Conservation (phyloP, 2,113 vertebrate species). For the Indicator maculatus region DNA sequence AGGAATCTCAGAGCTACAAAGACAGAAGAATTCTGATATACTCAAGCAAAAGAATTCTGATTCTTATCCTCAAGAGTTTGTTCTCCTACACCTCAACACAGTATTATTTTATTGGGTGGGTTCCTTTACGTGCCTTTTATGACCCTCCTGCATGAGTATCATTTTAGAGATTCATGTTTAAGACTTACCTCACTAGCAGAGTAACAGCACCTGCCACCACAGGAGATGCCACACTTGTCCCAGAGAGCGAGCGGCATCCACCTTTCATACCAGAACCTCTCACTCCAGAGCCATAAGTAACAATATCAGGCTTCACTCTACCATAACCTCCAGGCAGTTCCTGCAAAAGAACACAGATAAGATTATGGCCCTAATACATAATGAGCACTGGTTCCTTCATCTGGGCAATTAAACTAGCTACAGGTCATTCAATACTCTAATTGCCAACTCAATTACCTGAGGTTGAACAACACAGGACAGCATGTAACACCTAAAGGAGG, state of each 20-base stretch:
- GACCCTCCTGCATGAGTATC: neutral
- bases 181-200: constrained; percentile 88
- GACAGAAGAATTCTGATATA: neutral
- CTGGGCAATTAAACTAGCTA: neutral
- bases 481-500: neutral
- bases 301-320: constrained; percentile 94
- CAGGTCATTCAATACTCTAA: neutral
- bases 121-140: neutral
- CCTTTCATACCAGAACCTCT: constrained; percentile 97
- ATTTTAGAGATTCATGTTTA: neutral
- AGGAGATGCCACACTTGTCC: constrained; percentile 97
- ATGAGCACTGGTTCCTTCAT: neutral
- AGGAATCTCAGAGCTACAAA: neutral
- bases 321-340: constrained; percentile 96
- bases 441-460: neutral
- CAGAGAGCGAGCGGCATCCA: constrained; percentile 95
- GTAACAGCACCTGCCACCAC: constrained; percentile 97
- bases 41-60: neutral
- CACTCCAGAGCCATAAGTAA: constrained; percentile 96
- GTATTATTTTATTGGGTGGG: neutral
- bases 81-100: neutral
- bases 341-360: constrained; percentile 58
- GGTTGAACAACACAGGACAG: neutral
- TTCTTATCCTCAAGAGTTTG: neutral
- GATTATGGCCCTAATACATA: neutral